Percentiles rank a stretch among this genome's conserved stretches.
Evolutionary conservation across 2,797 vertebrate species (phyloP).

Genomic region (Anabas testudineus): DNA sequence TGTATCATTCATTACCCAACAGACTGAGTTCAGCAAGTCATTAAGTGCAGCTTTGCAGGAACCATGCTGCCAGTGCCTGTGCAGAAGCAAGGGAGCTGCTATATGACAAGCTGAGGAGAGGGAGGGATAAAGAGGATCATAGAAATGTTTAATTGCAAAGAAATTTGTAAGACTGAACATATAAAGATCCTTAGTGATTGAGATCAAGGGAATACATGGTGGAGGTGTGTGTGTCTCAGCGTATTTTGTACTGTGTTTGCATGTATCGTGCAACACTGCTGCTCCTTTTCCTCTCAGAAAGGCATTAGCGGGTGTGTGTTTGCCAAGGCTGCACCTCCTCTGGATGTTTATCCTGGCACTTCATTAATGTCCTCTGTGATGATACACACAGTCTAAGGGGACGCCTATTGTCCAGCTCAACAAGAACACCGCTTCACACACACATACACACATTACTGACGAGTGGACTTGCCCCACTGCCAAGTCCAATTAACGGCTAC

Average conservation of each 20-base stretch:
- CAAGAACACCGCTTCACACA: constrained; percentile 23
- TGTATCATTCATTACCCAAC: constrained; percentile 42
- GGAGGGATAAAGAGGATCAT: constrained; percentile 7
- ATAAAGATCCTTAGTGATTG: neutral
- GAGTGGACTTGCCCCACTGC: constrained; percentile 49
- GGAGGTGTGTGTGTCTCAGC: neutral
- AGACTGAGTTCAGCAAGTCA: constrained; percentile 37
- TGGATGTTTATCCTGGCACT: constrained; percentile 38
- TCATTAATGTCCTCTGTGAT: constrained; percentile 48
- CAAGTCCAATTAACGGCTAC: constrained; percentile 70
- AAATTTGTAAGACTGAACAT: neutral
- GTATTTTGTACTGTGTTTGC: constrained; percentile 18
- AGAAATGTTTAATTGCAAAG: constrained; percentile 6
- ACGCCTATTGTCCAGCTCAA: constrained; percentile 50
- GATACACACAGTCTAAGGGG: constrained; percentile 36
- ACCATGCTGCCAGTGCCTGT: constrained; percentile 20
- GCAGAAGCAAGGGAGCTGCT: neutral
- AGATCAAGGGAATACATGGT: neutral
- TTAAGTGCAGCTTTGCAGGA: constrained; percentile 43
- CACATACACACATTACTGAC: constrained; percentile 38
- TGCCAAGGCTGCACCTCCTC: constrained; percentile 11
- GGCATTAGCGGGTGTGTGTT: neutral
- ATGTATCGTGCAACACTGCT: constrained; percentile 12
- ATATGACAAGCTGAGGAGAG: neutral
- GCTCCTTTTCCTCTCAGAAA: constrained; percentile 11